Percentiles rank a stretch among this genome's conserved stretches.
Conservation (phyloP, 2,797 vertebrate genomes). For the Ctenopoma multispine region DNA sequence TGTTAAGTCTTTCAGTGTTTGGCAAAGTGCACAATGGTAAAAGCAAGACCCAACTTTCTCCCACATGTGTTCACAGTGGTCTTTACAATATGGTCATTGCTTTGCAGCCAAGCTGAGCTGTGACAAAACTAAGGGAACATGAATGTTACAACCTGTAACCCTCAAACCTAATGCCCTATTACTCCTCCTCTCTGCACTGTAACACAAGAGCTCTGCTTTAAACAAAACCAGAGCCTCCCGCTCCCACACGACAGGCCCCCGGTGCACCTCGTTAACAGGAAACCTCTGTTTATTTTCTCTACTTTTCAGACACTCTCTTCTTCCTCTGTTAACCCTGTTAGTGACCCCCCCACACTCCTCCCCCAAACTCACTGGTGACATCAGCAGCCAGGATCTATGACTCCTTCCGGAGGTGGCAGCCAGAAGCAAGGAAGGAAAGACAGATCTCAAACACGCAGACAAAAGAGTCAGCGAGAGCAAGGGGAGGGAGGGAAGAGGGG, state of each 20-base stretch:
- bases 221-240: slow-evolving; percentile 81
- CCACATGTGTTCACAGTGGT: slow-evolving; percentile 35
- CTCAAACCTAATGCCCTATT: slow-evolving; percentile 48
- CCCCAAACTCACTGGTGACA: slow-evolving; percentile 58
- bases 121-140: slow-evolving; percentile 50
- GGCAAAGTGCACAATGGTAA: slow-evolving; percentile 1
- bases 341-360: slow-evolving; percentile 37
- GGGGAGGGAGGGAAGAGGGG: slow-evolving; percentile 25
- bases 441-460: slow-evolving; percentile 69
- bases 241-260: slow-evolving; percentile 74
- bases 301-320: slow-evolving; percentile 81
- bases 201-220: slow-evolving; percentile 74
- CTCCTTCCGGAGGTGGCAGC: slow-evolving; percentile 76
- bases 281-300: slow-evolving; percentile 86
- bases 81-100: slow-evolving; percentile 48
- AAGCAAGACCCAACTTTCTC: slow-evolving; percentile 1
- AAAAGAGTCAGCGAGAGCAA: slow-evolving; percentile 56
- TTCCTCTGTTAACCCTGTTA: slow-evolving; percentile 76
- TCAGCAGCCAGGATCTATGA: slow-evolving; percentile 78
- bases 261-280: slow-evolving; percentile 84
- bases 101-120: slow-evolving; percentile 31
- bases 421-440: slow-evolving; percentile 68
- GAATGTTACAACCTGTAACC: slow-evolving; percentile 73
- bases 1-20: slow-evolving; percentile 9
- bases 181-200: slow-evolving; percentile 39